phyloP scores from a whole-genome alignment of 2,797 vertebrate species.

The Aviceda cuculoides region DNA sequence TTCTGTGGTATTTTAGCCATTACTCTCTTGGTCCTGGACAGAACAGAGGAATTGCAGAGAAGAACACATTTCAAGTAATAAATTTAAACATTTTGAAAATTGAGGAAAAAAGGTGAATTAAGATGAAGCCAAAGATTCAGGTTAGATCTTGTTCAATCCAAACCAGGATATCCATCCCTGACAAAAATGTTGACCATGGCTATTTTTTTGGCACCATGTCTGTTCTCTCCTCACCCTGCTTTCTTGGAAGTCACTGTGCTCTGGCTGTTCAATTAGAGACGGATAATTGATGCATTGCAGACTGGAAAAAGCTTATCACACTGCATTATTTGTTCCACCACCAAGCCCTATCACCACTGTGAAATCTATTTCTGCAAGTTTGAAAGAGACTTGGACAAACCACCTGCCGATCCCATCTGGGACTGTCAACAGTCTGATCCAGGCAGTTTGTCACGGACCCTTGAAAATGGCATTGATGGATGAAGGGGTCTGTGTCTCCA shows the following conservation, averaged over 20 bases:
- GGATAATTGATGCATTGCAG: slow-evolving; percentile 34
- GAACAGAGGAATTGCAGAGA: background rate
- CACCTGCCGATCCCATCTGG: background rate
- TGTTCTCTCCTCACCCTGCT: background rate
- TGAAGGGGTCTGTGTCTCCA: background rate
- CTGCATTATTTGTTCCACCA: slow-evolving; percentile 47
- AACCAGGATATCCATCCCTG: background rate
- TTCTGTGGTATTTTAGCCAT: background rate
- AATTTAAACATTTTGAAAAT: background rate
- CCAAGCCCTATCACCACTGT: background rate
- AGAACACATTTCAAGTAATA: background rate
- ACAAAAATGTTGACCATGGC: background rate
- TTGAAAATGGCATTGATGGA: background rate
- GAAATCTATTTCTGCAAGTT: slow-evolving; percentile 18
- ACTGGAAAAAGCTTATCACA: slow-evolving; percentile 45
- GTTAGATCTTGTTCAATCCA: slow-evolving; percentile 11
- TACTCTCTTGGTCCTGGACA: background rate
- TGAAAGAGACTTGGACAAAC: slow-evolving; percentile 24
- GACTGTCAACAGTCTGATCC: background rate
- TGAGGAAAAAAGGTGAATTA: background rate
- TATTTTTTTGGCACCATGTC: background rate
- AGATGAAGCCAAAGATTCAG: background rate
- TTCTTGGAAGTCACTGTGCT: slow-evolving; percentile 43
- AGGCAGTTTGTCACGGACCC: background rate
- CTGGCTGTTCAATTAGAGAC: background rate